Evolutionary conservation across 2,113 vertebrate species (phyloP), one percentile per base, ranked within the genome.

Genomic region (Pachyramphus minor): DNA sequence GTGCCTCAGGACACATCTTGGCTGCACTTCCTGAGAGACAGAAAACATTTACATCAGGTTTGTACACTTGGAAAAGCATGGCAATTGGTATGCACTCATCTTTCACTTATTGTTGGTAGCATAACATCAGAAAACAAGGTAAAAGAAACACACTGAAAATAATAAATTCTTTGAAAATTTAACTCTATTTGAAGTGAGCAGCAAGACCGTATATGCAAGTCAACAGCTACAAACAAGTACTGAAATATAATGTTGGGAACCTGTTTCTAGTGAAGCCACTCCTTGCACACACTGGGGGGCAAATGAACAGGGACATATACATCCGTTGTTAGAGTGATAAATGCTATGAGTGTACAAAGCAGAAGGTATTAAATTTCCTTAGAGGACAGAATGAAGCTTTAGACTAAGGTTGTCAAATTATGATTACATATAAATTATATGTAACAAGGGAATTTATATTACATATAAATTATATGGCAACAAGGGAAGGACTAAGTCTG

Each of bases 361-460:
- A 85, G 80, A 93, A 92, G 63, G 63, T 56, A 95, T 93, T 93
- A 88, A 93, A 86, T 78, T 86, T 91, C 82, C 75, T 94, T 83
- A 87, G 91, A 93, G 91, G 87, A 94, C 49, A 75, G 75, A 88
- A 49, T 18, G 35, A 49, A 93, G 67, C 68, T 56, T 91, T 95
- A 90, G 64, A 91, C 84, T 72, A 75, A 86, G 71, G 58, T 76
- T 96, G 87, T 89, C 93, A 87, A 82, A 90, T 94, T 93, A 82
- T 94, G 90, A 90, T 91, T 95, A 77, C 79, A 85, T 71, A 92
- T 95, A 93, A 95, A 96, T 95, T 96, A 93, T 42, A 88, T 66
- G 66, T 76, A 97, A 90, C 92, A 93, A 92, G 79, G 79, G 87
- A 94, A 84, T n/a, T n/a, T n/a, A n/a, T n/a, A 90, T 91, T 95